These are phyloP conservation scores for Calcarius lapponicus DNA, from an alignment of 2,797 vertebrate species.

Conservation along the genomic window DNA sequence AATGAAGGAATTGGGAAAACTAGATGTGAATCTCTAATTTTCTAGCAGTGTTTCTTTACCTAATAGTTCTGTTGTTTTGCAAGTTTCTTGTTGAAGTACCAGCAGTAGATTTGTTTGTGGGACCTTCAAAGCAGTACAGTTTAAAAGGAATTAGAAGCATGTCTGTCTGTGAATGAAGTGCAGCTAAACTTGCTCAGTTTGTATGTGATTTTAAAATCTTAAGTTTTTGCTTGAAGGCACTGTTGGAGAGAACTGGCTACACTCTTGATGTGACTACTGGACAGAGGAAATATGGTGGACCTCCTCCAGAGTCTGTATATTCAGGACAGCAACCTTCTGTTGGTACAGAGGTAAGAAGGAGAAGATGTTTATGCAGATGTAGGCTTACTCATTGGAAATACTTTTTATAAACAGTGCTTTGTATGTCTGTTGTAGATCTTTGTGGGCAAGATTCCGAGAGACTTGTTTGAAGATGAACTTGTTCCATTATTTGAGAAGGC, in stretches of 20 bases:
- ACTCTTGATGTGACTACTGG: slow-evolving; percentile 97
- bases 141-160: not conserved
- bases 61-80: not conserved
- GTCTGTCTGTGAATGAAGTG: not conserved
- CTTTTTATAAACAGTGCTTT: not conserved
- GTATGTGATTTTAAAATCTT: not conserved
- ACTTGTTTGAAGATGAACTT: slow-evolving; percentile 98
- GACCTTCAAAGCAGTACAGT: not conserved
- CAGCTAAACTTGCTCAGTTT: not conserved
- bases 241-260: slow-evolving; percentile 93
- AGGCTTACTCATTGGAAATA: not conserved
- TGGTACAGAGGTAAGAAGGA: slow-evolving; percentile 90
- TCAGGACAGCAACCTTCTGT: slow-evolving; percentile 89
- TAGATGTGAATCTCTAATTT: not conserved
- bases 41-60: not conserved
- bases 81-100: not conserved
- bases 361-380: not conserved
- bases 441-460: slow-evolving; percentile 98
- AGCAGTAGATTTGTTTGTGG: not conserved
- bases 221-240: slow-evolving; percentile 78
- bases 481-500: slow-evolving; percentile 99
- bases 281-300: slow-evolving; percentile 95
- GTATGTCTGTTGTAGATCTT: slow-evolving; percentile 86
- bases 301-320: slow-evolving; percentile 90
- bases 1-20: not conserved